Conservation (phyloP, 2,888 invertebrate species). For the Apotomis turbidana region DNA sequence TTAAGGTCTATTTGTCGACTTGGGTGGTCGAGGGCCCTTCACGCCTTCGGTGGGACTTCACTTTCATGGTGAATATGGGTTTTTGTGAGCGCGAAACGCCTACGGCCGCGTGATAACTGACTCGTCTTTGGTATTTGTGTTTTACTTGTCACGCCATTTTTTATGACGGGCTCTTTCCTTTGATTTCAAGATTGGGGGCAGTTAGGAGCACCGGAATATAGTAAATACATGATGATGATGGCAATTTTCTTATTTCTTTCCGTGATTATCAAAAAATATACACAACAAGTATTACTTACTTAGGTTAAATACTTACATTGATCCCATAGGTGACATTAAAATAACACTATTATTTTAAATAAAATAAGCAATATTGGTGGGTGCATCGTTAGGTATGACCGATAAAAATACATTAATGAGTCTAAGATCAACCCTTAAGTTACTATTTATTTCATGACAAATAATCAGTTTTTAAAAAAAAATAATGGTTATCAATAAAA, state of each 20-base stretch:
- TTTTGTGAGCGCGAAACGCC: constrained; percentile 57
- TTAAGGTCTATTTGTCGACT: constrained; percentile 50
- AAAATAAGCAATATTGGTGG: too few species aligned
- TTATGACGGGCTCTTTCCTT: background rate
- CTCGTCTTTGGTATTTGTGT: constrained; percentile 24
- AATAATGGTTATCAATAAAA: too few species aligned
- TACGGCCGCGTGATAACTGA: constrained; percentile 43
- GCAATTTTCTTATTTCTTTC: background rate
- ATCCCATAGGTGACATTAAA: too few species aligned
- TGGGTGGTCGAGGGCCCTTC: constrained; percentile 49
- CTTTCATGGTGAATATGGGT: constrained; percentile 44
- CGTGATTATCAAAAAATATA: too few species aligned
- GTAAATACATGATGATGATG: background rate
- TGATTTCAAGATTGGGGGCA: background rate
- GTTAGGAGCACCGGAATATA: background rate
- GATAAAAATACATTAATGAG: too few species aligned
- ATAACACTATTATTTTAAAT: too few species aligned
- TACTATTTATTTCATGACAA: too few species aligned
- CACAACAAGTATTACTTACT: too few species aligned
- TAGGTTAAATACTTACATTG: too few species aligned
- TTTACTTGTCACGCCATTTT: constrained; percentile 26
- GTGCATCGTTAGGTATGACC: too few species aligned
- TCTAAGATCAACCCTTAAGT: too few species aligned
- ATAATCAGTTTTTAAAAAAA: too few species aligned
- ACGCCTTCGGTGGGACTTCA: constrained; percentile 45